phyloP scores from a whole-genome alignment of 2,888 invertebrate genomes.

The Coremacera marginata region DNA sequence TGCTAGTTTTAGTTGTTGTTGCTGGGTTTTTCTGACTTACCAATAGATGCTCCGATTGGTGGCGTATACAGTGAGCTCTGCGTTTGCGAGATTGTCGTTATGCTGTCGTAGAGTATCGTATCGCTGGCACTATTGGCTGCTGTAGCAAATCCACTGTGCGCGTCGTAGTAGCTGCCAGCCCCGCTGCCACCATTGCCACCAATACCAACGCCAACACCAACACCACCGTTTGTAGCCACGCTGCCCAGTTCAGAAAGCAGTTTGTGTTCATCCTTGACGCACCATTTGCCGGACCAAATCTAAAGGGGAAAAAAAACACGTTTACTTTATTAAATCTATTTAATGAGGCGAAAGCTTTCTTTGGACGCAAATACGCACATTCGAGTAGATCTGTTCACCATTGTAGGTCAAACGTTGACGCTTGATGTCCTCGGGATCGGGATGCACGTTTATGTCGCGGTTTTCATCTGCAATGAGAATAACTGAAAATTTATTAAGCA shows the following conservation, averaged over 20 bases:
- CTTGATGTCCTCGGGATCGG: constrained; percentile 85
- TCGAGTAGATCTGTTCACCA: constrained; percentile 90
- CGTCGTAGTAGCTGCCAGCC: constrained; percentile 71
- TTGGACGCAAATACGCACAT: constrained; percentile 75
- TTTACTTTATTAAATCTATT: neutral
- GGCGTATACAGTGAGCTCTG: constrained; percentile 83
- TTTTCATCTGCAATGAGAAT: constrained; percentile 80
- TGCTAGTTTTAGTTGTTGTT: neutral
- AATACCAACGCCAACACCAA: constrained; percentile 57
- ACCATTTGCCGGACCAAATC: constrained; percentile 93
- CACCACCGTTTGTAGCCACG: constrained; percentile 68
- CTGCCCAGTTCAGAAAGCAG: constrained; percentile 84
- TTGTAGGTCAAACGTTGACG: constrained; percentile 89
- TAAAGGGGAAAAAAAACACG: constrained; percentile 59
- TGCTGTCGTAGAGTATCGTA: constrained; percentile 77
- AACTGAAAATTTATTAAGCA: constrained; percentile 37
- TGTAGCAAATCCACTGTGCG: constrained; percentile 62
- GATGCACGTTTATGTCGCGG: constrained; percentile 87
- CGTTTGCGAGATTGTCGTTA: constrained; percentile 80
- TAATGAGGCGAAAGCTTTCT: neutral
- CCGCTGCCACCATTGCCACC: constrained; percentile 52
- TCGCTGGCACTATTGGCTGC: constrained; percentile 68
- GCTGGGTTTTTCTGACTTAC: constrained; percentile 67
- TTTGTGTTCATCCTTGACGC: constrained; percentile 92
- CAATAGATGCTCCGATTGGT: constrained; percentile 79